Percentiles rank a stretch among this genome's conserved stretches.
phyloP scores from a whole-genome alignment of 2,797 vertebrate species.

The Hypotaenidia philippensis region DNA sequence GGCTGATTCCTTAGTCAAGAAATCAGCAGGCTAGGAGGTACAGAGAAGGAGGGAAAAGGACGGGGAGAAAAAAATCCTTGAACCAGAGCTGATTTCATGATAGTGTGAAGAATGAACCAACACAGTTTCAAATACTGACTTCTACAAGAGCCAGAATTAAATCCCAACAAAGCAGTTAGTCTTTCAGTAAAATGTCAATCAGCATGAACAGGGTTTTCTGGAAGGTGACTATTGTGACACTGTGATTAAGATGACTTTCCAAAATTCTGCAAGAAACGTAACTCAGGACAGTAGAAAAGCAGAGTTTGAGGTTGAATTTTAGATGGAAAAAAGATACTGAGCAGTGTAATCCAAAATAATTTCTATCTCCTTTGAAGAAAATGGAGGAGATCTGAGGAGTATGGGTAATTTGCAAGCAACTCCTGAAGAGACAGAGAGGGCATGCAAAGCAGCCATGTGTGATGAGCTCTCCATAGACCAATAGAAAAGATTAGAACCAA shows the following conservation, averaged over 20 bases:
- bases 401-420: not conserved
- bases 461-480: not conserved
- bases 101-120: not conserved
- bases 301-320: not conserved
- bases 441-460: not conserved
- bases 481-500: not conserved
- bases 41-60: not conserved
- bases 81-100: not conserved
- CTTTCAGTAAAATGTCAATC: not conserved
- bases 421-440: not conserved
- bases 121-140: not conserved
- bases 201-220: not conserved
- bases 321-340: accelerated
- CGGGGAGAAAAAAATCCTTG: not conserved
- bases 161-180: not conserved
- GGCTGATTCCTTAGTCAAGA: not conserved
- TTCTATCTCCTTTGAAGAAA: not conserved
- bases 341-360: not conserved
- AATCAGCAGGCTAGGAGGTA: accelerated
- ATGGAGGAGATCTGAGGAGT: accelerated
- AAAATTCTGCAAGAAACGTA: not conserved
- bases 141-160: not conserved
- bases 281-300: not conserved
- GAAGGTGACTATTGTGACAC: not conserved
- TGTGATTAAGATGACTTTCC: not conserved